Conservation (phyloP, 2,113 vertebrate genomes). For the Turdus rufiventris region DNA sequence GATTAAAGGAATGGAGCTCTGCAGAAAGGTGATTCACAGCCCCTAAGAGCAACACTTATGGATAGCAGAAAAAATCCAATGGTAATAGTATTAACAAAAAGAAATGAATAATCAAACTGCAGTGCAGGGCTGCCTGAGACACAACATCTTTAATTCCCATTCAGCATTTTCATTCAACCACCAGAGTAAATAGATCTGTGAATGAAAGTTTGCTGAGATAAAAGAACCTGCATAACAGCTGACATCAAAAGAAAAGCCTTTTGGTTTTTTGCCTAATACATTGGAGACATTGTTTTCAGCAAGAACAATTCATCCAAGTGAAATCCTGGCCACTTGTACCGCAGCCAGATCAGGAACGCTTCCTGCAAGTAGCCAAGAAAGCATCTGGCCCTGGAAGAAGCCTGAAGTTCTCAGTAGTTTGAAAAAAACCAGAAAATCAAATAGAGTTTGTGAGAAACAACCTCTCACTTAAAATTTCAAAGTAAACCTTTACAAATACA, state of each 20-base stretch:
- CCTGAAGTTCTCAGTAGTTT: not conserved
- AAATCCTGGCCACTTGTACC: not conserved
- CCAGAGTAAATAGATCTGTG: not conserved
- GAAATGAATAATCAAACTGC: not conserved
- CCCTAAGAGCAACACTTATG: not conserved
- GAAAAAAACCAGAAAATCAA: not conserved
- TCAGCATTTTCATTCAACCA: not conserved
- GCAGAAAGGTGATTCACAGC: not conserved
- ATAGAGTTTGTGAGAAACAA: not conserved
- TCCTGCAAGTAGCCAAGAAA: conserved; percentile 18
- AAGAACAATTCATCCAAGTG: conserved; percentile 18
- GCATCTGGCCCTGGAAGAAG: not conserved
- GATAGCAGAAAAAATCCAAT: not conserved
- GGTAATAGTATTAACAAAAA: not conserved
- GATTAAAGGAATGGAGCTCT: not conserved
- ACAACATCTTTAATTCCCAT: not conserved
- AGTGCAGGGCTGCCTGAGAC: not conserved
- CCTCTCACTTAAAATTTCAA: no score
- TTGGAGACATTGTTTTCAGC: not conserved
- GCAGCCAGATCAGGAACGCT: conserved; percentile 12
- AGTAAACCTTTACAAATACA: no score
- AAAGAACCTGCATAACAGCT: not conserved
- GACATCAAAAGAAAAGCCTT: not conserved
- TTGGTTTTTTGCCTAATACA: not conserved
- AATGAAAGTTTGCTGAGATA: not conserved